A percentile compares a stretch with the other conserved stretches of the same genome.
phyloP scores from a whole-genome alignment of 64 coral and sea anemone genomes.

The Pocillopora damicornis region DNA sequence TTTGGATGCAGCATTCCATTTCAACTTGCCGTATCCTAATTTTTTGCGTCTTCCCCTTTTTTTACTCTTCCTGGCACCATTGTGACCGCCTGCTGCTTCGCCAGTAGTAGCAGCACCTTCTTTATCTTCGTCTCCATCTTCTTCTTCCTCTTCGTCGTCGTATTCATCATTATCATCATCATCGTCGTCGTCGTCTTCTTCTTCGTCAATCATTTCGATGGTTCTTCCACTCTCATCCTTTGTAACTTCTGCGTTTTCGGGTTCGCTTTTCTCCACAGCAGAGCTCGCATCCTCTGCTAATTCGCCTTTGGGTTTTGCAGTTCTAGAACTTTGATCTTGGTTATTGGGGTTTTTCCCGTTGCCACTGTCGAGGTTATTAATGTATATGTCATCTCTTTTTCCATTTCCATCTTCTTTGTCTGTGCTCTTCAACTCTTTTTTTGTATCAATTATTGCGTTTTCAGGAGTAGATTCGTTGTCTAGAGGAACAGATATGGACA shows the following conservation, averaged over 20 bases:
- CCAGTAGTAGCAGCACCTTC: neutral
- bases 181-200: neutral
- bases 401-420: neutral
- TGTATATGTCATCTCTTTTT: neutral
- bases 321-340: neutral
- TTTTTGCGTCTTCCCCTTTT: slow-evolving; percentile 35
- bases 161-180: neutral
- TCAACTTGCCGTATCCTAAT: slow-evolving; percentile 21
- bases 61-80: neutral
- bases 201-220: slow-evolving; percentile 1
- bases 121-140: neutral
- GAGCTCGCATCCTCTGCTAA: neutral
- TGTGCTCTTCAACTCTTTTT: neutral
- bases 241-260: neutral
- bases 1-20: slow-evolving; percentile 65
- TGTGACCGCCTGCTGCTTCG: neutral
- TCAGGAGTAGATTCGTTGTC: neutral
- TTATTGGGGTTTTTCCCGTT: neutral
- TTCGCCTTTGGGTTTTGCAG: neutral
- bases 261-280: neutral
- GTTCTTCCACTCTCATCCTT: neutral
- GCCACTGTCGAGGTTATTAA: neutral
- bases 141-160: neutral
- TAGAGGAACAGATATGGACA: neutral
- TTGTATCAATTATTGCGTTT: neutral